These are phyloP conservation scores for Nettapus auritus DNA, from an alignment of 2,113 vertebrate genomes.

Conservation along the genomic window DNA sequence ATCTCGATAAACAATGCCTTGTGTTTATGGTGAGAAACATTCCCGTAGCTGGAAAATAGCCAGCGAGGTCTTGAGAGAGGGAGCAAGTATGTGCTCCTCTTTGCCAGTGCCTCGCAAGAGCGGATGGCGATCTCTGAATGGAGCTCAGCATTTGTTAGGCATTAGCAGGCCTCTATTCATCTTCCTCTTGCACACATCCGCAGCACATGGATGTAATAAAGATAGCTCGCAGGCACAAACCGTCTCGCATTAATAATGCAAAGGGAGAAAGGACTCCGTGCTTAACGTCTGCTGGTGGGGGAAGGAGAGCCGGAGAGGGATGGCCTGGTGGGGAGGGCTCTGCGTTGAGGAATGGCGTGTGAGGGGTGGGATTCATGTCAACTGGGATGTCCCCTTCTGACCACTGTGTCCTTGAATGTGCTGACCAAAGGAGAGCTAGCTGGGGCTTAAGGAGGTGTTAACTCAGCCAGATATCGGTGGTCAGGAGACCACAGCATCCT, in stretches of 20 bases:
- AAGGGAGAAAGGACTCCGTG: not conserved
- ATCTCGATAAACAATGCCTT: not conserved
- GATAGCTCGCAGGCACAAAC: constrained; percentile 38
- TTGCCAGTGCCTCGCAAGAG: not conserved
- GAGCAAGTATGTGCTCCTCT: constrained; percentile 18
- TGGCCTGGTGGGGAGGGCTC: not conserved
- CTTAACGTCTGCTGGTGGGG: not conserved
- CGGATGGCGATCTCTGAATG: constrained; percentile 11
- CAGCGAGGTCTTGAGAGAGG: constrained; percentile 29
- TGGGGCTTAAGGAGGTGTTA: not conserved
- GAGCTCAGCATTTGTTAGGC: constrained; percentile 55
- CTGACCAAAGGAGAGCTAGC: not conserved
- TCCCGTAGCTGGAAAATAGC: constrained; percentile 8
- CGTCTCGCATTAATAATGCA: constrained; percentile 18
- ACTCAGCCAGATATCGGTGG: not conserved
- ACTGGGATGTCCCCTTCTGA: not conserved
- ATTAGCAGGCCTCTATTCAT: constrained; percentile 47
- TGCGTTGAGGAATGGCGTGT: not conserved
- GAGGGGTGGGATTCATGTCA: not conserved
- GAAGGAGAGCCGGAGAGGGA: not conserved
- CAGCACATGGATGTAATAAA: constrained; percentile 64
- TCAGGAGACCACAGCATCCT: not conserved
- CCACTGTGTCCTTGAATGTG: not conserved
- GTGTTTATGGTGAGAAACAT: constrained; percentile 10
- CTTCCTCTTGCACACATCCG: constrained; percentile 17